Evolutionary conservation across 1,140 invertebrate species (phyloP), one percentile per base, ranked within the genome.

Genomic region (Leptoteleia sp.): DNA sequence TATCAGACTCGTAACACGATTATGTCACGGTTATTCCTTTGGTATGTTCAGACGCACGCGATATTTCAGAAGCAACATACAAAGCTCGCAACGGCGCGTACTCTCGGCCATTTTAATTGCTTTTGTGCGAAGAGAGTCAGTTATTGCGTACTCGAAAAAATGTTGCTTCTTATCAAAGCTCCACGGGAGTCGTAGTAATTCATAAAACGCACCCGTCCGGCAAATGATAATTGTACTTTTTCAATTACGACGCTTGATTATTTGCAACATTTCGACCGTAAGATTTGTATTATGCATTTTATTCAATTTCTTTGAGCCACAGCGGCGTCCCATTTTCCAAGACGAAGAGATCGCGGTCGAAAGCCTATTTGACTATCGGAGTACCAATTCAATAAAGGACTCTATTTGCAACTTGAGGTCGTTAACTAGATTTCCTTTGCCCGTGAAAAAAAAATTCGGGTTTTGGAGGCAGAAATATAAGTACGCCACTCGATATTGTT

Each of bases 241-340:
- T 67, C 64, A 45, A 71, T 71, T 55, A 59, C 35, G 31, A 17
- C 38, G 25, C 19, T 52, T 42, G 42, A 57, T 42, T 57, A 73
- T 64, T 64, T 57, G 38, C 42, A 35, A 50, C 42, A 42, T 73
- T 50, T 37, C 70, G 42, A 61, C 19, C 50, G 68, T 64, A 16
- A 55, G 11, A 72, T 55, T 55, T 64, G 22, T 64, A 62, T 71
- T 62, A 45, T 33, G 48, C 40, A n/a, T 55, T 57, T 55, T 57
- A 55, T 72, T 62, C 57, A 55, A 72, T 72, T 64, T 64, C 57
- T 64, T 72, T 64, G 47, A 38, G 47, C 22, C 25, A 0, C 35
- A 0, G 43, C 15, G 4, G 25, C n/a, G 19, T 61, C 17, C 31
- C 43, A 59, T 59, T 70, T 59, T 59, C 8, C 35, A 22, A 38